These are phyloP conservation scores for Psammodynastes pulverulentus DNA, from an alignment of 2,113 vertebrate genomes.

Conservation along the genomic window DNA sequence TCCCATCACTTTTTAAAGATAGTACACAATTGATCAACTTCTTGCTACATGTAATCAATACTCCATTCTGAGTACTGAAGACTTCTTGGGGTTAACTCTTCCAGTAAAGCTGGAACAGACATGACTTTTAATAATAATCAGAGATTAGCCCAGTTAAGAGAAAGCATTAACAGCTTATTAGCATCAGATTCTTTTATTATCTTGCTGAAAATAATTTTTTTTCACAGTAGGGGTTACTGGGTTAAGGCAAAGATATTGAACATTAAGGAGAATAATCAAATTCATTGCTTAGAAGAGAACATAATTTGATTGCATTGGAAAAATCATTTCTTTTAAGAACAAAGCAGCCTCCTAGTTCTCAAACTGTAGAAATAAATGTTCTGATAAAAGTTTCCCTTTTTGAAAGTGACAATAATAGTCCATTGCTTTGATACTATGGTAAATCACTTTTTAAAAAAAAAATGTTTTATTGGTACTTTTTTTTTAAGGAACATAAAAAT, in stretches of 20 bases:
- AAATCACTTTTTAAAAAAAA: neutral
- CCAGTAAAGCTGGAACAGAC: slow-evolving; percentile 8
- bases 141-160: slow-evolving; percentile 6
- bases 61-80: neutral
- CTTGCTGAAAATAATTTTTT: neutral
- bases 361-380: neutral
- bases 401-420: neutral
- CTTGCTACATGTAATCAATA: slow-evolving; percentile 23
- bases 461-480: too few species aligned
- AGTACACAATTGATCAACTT: neutral
- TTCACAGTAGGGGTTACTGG: neutral
- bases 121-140: slow-evolving; percentile 13
- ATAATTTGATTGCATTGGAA: neutral
- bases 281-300: neutral
- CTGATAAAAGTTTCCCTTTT: neutral
- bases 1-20: neutral
- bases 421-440: neutral
- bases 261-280: neutral
- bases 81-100: slow-evolving; percentile 8
- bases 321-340: neutral
- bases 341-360: neutral
- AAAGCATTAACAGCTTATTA: slow-evolving; percentile 9
- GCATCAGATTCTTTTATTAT: slow-evolving; percentile 8
- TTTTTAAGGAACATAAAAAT: too few species aligned
- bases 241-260: neutral